Evolutionary conservation across 2,888 invertebrate genomes (phyloP).

Genomic region (Plebejus melissa): DNA sequence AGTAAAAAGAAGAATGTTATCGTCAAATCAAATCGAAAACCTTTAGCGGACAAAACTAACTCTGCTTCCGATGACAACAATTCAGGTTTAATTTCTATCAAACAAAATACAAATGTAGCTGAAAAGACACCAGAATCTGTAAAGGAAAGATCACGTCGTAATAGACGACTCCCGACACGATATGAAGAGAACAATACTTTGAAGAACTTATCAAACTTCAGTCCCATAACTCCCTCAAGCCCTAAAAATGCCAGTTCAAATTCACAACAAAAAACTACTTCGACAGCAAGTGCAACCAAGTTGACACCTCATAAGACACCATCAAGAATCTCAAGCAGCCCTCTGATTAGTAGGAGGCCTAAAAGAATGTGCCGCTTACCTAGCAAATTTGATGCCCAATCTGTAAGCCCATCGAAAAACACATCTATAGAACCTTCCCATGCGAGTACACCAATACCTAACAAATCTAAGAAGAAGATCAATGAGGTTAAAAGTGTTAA

Average conservation of each 20-base stretch:
- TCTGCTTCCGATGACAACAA: slow-evolving; percentile 65
- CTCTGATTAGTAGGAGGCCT: slow-evolving; percentile 51
- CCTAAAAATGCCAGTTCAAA: slow-evolving; percentile 38
- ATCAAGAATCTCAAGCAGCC: slow-evolving; percentile 43
- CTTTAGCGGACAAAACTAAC: slow-evolving; percentile 65
- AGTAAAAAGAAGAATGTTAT: slow-evolving; percentile 35
- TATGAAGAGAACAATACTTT: slow-evolving; percentile 49
- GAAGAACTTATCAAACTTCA: slow-evolving; percentile 43
- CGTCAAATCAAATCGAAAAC: slow-evolving; percentile 43
- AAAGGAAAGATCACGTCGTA: slow-evolving; percentile 47
- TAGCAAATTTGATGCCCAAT: slow-evolving; percentile 59
- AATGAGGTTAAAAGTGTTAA: slow-evolving; percentile 32
- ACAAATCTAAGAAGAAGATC: slow-evolving; percentile 36
- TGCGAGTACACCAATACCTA: slow-evolving; percentile 59
- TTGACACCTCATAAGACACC: slow-evolving; percentile 43
- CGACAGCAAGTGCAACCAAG: slow-evolving; percentile 12
- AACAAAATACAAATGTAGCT: slow-evolving; percentile 37
- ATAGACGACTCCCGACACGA: slow-evolving; percentile 53
- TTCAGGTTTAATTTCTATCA: slow-evolving; percentile 42
- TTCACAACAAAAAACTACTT: slow-evolving; percentile 24
- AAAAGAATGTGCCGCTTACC: slow-evolving; percentile 60
- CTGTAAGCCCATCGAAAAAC: slow-evolving; percentile 57
- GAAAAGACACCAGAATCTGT: slow-evolving; percentile 31
- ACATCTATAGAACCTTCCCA: slow-evolving; percentile 52
- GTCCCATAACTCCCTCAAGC: background rate